Conservation (phyloP, 2,113 vertebrate genomes). For the Onychorhynchus coronatus region DNA sequence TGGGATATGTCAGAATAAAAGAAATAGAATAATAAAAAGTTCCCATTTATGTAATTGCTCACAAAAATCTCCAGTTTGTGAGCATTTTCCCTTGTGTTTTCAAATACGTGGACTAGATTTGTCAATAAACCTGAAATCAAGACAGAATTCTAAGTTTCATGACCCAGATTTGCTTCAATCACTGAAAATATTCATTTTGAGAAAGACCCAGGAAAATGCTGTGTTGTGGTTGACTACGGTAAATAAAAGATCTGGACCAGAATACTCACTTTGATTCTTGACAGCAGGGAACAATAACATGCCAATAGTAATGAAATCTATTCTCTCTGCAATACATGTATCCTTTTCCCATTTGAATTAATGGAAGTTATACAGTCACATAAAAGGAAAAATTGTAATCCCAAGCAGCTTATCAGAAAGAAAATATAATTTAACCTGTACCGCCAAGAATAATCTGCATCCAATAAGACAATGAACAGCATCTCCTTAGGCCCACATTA, state of each 20-base stretch:
- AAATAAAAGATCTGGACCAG: neutral
- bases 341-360: neutral
- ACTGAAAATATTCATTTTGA: neutral
- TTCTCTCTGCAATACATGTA: neutral
- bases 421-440: neutral
- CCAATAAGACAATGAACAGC: neutral
- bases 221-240: neutral
- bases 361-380: neutral
- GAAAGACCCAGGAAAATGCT: neutral
- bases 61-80: neutral
- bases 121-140: neutral
- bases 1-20: neutral
- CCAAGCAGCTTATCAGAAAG: neutral
- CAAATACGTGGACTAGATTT: neutral
- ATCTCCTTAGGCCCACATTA: neutral
- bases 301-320: neutral
- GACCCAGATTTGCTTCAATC: neutral
- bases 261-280: neutral
- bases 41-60: neutral
- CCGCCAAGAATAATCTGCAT: neutral
- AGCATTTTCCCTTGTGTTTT: neutral
- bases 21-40: neutral
- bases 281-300: neutral
- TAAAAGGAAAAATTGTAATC: neutral
- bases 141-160: neutral